phyloP scores from a whole-genome alignment of 2,797 vertebrate genomes.

The Erethizon dorsatum region DNA sequence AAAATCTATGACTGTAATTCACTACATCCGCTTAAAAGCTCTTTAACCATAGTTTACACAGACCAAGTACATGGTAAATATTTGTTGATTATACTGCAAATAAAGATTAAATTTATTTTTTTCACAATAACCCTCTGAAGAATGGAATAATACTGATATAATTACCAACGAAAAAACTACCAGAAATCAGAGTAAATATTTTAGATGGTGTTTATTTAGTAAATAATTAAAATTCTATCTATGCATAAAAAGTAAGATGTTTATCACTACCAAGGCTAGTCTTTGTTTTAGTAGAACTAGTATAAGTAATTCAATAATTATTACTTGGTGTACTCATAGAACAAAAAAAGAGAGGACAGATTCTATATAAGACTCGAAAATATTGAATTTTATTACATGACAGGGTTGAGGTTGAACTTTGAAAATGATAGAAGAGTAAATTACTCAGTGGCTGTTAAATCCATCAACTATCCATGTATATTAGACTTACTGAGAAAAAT shows the following conservation, averaged over 20 bases:
- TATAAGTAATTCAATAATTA: background rate
- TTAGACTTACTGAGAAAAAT: background rate
- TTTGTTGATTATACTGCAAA: slow-evolving; percentile 19
- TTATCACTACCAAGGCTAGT: accelerated
- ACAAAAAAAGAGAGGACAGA: background rate
- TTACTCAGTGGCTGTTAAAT: background rate
- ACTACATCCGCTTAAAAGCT: background rate
- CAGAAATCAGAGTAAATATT: background rate
- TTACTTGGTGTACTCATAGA: background rate
- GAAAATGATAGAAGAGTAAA: background rate
- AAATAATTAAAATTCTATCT: background rate
- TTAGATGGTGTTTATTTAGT: background rate
- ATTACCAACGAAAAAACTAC: background rate
- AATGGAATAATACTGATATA: background rate
- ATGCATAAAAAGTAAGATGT: background rate
- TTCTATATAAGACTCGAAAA: background rate
- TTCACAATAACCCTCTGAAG: background rate
- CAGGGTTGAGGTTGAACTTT: background rate
- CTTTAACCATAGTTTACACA: background rate
- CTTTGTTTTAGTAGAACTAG: background rate
- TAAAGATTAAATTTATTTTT: slow-evolving; percentile 9
- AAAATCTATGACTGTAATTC: background rate
- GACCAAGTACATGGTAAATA: background rate
- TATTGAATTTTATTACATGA: background rate
- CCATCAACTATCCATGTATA: background rate